Evolutionary conservation across 1,140 invertebrate species (phyloP).

Genomic region (Drosophila malerkotliana): DNA sequence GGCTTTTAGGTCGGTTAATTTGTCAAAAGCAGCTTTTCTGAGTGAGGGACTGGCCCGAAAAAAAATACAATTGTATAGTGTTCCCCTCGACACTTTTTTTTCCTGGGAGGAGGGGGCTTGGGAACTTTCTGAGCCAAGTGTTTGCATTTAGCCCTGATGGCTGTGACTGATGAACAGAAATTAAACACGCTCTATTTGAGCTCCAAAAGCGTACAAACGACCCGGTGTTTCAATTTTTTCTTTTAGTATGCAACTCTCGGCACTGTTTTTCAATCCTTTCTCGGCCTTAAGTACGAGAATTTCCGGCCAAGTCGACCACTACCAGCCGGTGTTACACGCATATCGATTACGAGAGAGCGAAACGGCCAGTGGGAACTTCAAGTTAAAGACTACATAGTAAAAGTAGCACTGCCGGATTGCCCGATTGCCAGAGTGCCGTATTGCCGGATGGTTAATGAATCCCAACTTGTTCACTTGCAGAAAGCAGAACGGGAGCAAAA

Average conservation of each 20-base stretch:
- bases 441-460: slow-evolving; percentile 56
- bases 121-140: slow-evolving; percentile 48
- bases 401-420: slow-evolving; percentile 36
- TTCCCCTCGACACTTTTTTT: slow-evolving; percentile 9
- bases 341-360: slow-evolving; percentile 63
- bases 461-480: slow-evolving; percentile 26
- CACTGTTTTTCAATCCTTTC: slow-evolving; percentile 9
- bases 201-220: slow-evolving; percentile 45
- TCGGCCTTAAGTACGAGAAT: slow-evolving; percentile 54
- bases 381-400: slow-evolving; percentile 21
- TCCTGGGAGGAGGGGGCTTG: neutral
- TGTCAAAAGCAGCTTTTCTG: slow-evolving; percentile 47
- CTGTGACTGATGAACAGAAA: slow-evolving; percentile 70
- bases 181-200: slow-evolving; percentile 79
- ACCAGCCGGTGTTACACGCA: slow-evolving; percentile 63
- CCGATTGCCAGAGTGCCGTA: slow-evolving; percentile 1
- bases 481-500: slow-evolving; percentile 10
- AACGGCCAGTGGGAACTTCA: neutral
- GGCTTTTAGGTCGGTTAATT: slow-evolving; percentile 68
- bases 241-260: neutral
- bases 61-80: slow-evolving; percentile 56
- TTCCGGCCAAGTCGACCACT: slow-evolving; percentile 52
- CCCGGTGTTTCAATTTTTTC: slow-evolving; percentile 3
- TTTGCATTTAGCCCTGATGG: slow-evolving; percentile 51
- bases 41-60: slow-evolving; percentile 4